A percentile compares a stretch with the other conserved stretches of the same genome.
Evolutionary conservation across 1,140 invertebrate genomes (phyloP).

Genomic region (Zeugodacus cucurbitae): DNA sequence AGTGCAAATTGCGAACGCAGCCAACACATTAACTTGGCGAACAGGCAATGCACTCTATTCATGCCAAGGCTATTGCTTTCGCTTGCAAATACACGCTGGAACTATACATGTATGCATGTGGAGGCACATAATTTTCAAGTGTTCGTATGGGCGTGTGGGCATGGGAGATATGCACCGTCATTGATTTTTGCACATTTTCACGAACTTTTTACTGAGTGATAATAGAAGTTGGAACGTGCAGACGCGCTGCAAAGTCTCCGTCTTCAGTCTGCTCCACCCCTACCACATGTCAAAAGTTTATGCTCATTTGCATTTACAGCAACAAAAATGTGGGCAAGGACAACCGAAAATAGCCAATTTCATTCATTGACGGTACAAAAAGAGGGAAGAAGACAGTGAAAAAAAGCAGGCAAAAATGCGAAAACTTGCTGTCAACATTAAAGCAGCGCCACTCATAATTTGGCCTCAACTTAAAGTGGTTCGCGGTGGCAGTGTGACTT

Average conservation of each 20-base stretch:
- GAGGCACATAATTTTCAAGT: neutral
- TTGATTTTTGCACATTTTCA: neutral
- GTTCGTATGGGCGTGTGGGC: neutral
- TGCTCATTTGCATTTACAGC: neutral
- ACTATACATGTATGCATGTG: neutral
- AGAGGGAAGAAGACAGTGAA: neutral
- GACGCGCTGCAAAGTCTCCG: neutral
- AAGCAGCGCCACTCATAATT: neutral
- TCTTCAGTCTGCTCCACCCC: neutral
- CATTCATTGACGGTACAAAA: neutral
- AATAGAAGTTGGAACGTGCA: neutral
- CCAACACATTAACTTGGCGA: conserved; percentile 39
- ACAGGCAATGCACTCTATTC: conserved; percentile 56
- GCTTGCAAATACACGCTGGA: conserved; percentile 48
- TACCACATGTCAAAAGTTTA: neutral
- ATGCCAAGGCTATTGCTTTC: conserved; percentile 58
- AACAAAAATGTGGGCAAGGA: neutral
- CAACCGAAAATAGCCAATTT: neutral
- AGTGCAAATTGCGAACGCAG: neutral
- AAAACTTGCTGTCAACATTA: neutral
- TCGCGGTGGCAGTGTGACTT: neutral
- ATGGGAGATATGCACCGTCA: neutral
- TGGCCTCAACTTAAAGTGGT: neutral
- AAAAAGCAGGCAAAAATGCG: neutral
- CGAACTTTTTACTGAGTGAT: neutral